A percentile compares a stretch with the other conserved stretches of the same genome.
Conservation (phyloP, 2,113 vertebrate genomes). For the Scortum barcoo region DNA sequence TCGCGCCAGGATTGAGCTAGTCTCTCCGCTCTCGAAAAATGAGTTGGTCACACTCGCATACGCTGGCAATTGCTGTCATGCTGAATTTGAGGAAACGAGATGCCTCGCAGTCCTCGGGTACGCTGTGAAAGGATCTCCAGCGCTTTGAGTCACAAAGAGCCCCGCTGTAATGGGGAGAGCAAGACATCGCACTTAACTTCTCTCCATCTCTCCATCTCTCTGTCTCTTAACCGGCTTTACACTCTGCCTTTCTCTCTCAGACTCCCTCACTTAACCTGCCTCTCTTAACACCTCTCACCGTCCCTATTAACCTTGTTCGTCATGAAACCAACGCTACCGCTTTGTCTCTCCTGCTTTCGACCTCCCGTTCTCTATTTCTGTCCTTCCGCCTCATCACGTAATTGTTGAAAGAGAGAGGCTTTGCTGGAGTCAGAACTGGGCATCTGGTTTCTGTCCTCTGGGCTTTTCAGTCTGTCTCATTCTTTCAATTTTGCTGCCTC, state of each 20-base stretch:
- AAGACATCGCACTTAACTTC: conserved; percentile 47
- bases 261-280: conserved; percentile 50
- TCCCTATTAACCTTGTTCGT: conserved; percentile 49
- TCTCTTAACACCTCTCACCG: conserved; percentile 47
- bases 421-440: conserved; percentile 36
- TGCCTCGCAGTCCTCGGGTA: conserved; percentile 38
- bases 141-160: conserved; percentile 47
- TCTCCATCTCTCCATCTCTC: conserved; percentile 18
- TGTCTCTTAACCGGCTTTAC: conserved; percentile 40
- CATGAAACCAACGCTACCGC: not conserved
- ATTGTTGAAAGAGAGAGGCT: conserved; percentile 55
- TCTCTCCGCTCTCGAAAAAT: conserved; percentile 36
- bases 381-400: conserved; percentile 50
- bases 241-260: conserved; percentile 26
- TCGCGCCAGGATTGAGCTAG: not conserved
- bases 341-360: not conserved
- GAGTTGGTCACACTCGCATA: conserved; percentile 39
- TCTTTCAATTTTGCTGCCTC: conserved; percentile 41
- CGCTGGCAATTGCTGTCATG: conserved; percentile 26
- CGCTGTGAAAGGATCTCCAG: conserved; percentile 51
- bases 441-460: conserved; percentile 48
- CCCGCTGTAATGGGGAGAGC: conserved; percentile 46
- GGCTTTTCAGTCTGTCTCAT: conserved; percentile 54
- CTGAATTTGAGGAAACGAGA: conserved; percentile 26
- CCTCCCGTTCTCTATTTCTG: conserved; percentile 9